Base-by-base conservation (phyloP, 1,140 invertebrate species). In the Zaprionus vittiger region DNA sequence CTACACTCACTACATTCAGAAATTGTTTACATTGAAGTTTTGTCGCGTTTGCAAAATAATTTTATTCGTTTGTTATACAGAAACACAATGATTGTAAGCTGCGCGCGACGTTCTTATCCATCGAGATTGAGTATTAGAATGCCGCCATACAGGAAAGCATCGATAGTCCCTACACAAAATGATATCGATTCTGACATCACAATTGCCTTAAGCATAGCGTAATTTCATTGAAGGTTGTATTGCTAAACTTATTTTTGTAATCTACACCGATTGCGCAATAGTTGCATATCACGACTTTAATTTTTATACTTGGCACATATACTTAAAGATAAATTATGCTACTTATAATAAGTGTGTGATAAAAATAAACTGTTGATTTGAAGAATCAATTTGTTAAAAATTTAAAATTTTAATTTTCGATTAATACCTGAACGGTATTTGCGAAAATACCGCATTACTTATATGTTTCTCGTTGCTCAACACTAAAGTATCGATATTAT, bases 401-500 rank as follows among this genome's bases (percentile, higher is more conserved):
- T 55, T 26, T 55, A 2, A 28, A n/a, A 28, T 12, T n/a, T 24
- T 6, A 24, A 55, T n/a, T n/a, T 56, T 56, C 26, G 54, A 28
- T 56, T 11, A 28, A 4, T 55, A n/a, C 1, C 1, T 14, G 24
- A 1, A n/a, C 31, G 2, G 7, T 22, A 22, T 26, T 61, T 15
- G 3, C 0, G 6, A 49, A 59, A 61, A 69, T 61, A 52, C 66
- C n/a, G 9, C 4, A 22, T 15, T 41, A 5, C 9, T 2, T 5
- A 7, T 2, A 28, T 68, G 14, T 15, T 4, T 31, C 6, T 15
- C 49, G 61, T 73, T 80, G 22, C 57, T 0, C 73, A 87, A 60
- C 84, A 89, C 81, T 81, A 2, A 60, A 67, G 54, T 44, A 64
- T 61, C 55, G 44, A 59, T 31, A 73, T 62, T 57, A n/a, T 26